These are phyloP conservation scores for Cheilosia grossa DNA, from an alignment of 2,888 invertebrate genomes.

Conservation along the genomic window DNA sequence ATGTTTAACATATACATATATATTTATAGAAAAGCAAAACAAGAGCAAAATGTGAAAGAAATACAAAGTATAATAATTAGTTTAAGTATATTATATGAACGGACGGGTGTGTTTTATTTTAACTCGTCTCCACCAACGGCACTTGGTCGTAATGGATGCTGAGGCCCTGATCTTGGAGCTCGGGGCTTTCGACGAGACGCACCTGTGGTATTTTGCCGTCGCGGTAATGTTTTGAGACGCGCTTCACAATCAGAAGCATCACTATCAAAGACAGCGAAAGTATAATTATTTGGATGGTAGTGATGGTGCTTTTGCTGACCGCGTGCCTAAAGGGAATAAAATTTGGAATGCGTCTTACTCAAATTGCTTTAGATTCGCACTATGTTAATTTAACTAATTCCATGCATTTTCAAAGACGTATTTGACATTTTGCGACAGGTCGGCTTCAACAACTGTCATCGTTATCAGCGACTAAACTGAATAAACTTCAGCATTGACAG, in stretches of 20 bases:
- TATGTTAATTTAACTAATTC: no score
- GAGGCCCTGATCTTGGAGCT: slow-evolving; percentile 71
- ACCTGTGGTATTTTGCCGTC: slow-evolving; percentile 78
- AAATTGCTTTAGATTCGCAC: no score
- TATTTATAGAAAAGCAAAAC: slow-evolving; percentile 58
- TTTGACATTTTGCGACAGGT: no score
- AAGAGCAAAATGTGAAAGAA: slow-evolving; percentile 55
- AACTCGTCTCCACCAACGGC: slow-evolving; percentile 52
- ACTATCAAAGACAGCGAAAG: slow-evolving; percentile 76
- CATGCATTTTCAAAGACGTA: no score
- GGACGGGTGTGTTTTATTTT: slow-evolving; percentile 13
- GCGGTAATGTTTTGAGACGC: slow-evolving; percentile 76
- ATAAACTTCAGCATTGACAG: no score
- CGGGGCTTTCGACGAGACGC: slow-evolving; percentile 80
- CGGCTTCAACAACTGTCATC: no score
- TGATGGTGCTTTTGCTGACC: slow-evolving; percentile 76
- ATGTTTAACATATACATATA: slow-evolving; percentile 33
- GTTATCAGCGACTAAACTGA: no score
- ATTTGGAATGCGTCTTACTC: neutral
- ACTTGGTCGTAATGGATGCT: slow-evolving; percentile 47
- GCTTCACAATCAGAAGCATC: slow-evolving; percentile 77
- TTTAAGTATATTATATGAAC: slow-evolving; percentile 30
- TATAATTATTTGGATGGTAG: slow-evolving; percentile 77
- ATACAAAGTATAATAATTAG: slow-evolving; percentile 60
- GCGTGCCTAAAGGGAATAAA: slow-evolving; percentile 61